These are phyloP conservation scores for Ornithorhynchus anatinus DNA, from an alignment of 2,113 vertebrate species.

Conservation along the genomic window DNA sequence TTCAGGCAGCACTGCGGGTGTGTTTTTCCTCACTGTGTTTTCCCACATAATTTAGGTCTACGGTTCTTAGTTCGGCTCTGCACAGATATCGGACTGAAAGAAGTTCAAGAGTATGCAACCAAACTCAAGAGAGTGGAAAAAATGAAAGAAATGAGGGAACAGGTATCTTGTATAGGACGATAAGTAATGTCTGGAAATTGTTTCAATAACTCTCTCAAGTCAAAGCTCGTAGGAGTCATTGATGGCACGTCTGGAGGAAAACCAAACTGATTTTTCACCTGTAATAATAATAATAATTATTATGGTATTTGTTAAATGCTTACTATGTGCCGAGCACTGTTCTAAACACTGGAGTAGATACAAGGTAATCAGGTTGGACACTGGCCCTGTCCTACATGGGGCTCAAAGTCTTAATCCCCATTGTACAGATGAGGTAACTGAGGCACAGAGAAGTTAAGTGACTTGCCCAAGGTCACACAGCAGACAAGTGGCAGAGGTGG, in stretches of 20 bases:
- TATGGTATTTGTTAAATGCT: too few relatives aligned
- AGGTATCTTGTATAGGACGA: slow-evolving; percentile 71
- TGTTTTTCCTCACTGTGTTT: slow-evolving; percentile 10
- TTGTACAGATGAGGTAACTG: too few relatives aligned
- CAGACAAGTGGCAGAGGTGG: too few relatives aligned
- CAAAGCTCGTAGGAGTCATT: not conserved
- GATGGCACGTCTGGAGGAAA: not conserved
- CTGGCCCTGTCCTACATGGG: too few relatives aligned
- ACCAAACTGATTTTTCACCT: not conserved
- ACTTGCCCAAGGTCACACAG: too few relatives aligned
- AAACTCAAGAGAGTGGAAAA: slow-evolving; percentile 95
- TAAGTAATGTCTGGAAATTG: slow-evolving; percentile 29
- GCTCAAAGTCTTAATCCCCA: too few relatives aligned
- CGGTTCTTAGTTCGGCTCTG: slow-evolving; percentile 91
- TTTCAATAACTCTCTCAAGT: slow-evolving; percentile 20
- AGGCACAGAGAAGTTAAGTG: too few relatives aligned
- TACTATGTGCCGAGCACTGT: too few relatives aligned
- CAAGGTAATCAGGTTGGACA: too few relatives aligned
- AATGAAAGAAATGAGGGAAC: slow-evolving; percentile 92
- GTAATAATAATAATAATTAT: too few relatives aligned
- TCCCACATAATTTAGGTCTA: slow-evolving; percentile 73
- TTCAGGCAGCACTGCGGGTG: not conserved
- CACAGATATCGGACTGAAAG: slow-evolving; percentile 92
- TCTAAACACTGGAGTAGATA: too few relatives aligned
- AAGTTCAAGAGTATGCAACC: slow-evolving; percentile 90